phyloP scores from a whole-genome alignment of 1,140 invertebrate species.

The Lepidurus couesii region DNA sequence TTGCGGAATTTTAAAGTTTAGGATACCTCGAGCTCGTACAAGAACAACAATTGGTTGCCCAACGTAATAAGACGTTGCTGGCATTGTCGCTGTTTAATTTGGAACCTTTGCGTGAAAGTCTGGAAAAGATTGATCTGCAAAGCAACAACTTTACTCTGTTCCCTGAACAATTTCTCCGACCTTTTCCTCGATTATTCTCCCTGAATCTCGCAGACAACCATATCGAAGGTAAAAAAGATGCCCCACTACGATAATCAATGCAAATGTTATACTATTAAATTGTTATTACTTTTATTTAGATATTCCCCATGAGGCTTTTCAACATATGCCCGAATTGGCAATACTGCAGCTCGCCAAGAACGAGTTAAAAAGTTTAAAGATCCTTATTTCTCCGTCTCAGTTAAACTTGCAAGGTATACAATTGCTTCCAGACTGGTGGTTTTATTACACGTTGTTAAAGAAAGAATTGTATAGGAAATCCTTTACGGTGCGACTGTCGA shows the following conservation, averaged over 20 bases:
- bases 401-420: not conserved
- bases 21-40: constrained; percentile 30
- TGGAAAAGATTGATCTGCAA: constrained; percentile 35
- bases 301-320: constrained; percentile 36
- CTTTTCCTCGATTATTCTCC: constrained; percentile 33
- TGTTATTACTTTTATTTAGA: not conserved
- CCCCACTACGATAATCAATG: not conserved
- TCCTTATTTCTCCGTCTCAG: constrained; percentile 24
- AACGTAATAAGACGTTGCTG: constrained; percentile 23
- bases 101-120: constrained; percentile 32
- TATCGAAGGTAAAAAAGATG: constrained; percentile 21
- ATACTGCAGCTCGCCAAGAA: constrained; percentile 43
- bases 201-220: constrained; percentile 34
- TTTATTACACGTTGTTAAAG: not conserved
- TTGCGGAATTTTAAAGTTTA: not conserved
- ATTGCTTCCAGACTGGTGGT: not conserved
- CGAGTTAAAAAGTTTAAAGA: constrained; percentile 37
- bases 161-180: constrained; percentile 35
- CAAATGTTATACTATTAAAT: not conserved
- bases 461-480: constrained; percentile 37
- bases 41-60: not conserved
- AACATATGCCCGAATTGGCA: constrained; percentile 37
- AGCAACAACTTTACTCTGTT: constrained; percentile 35
- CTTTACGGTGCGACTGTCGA: constrained; percentile 37
- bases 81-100: constrained; percentile 35